phyloP scores from a whole-genome alignment of 1,140 invertebrate genomes.

The Drosophila bocki region DNA sequence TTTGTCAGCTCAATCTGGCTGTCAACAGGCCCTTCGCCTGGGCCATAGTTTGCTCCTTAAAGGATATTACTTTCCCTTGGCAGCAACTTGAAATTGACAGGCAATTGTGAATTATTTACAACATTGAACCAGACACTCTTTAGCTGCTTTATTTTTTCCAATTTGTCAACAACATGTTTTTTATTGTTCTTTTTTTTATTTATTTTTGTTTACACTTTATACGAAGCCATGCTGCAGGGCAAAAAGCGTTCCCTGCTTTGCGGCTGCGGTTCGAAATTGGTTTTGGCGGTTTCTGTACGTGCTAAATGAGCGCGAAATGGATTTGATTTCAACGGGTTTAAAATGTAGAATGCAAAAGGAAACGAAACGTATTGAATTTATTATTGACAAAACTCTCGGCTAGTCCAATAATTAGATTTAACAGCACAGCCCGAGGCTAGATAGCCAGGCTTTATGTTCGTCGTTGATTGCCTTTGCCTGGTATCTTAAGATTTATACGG shows the following conservation, averaged over 20 bases:
- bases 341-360: background rate
- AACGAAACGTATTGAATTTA: conserved; percentile 22
- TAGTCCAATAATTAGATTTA: conserved; percentile 22
- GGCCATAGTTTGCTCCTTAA: conserved; percentile 1
- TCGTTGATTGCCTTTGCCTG: conserved; percentile 9
- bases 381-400: conserved; percentile 11
- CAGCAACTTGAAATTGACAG: conserved; percentile 55
- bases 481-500: conserved; percentile 77
- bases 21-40: conserved; percentile 46
- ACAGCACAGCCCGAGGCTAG: background rate
- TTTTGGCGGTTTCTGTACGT: conserved; percentile 65
- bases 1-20: conserved; percentile 66
- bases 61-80: conserved; percentile 11
- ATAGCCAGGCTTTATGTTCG: conserved; percentile 8
- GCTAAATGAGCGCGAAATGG: conserved; percentile 62
- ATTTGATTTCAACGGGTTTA: conserved; percentile 39
- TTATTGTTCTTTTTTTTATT: conserved; percentile 1
- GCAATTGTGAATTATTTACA: conserved; percentile 71
- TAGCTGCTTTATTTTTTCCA: conserved; percentile 24
- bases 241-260: conserved; percentile 64
- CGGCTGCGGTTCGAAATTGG: conserved; percentile 56
- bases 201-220: background rate
- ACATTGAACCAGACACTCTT: conserved; percentile 25
- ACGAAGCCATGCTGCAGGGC: background rate
- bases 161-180: conserved; percentile 70